These are phyloP conservation scores for Drosophila birchii DNA, from an alignment of 2,888 invertebrate genomes.

Conservation along the genomic window DNA sequence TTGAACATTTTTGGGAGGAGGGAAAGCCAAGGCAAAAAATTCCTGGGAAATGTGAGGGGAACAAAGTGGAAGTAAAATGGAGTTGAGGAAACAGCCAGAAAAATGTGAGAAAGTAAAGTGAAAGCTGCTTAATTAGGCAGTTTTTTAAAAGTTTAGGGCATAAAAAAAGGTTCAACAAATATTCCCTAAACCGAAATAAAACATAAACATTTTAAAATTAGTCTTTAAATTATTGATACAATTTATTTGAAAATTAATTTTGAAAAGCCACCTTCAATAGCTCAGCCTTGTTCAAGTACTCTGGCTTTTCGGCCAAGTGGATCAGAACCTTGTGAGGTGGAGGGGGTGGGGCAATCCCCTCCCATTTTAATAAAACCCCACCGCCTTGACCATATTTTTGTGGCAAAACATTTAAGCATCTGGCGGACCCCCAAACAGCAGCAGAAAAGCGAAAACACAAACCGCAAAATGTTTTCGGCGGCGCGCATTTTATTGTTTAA, in stretches of 20 bases:
- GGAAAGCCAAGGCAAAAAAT: background rate
- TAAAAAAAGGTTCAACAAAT: background rate
- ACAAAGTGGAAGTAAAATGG: background rate
- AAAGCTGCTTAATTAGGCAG: background rate
- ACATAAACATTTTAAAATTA: background rate
- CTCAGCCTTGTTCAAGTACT: background rate
- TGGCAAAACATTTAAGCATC: constrained; percentile 30
- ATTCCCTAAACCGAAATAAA: background rate
- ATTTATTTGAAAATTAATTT: background rate
- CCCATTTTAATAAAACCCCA: background rate
- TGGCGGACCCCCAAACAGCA: background rate
- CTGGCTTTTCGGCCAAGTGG: background rate
- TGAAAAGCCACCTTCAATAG: no score
- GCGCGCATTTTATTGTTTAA: constrained; percentile 68
- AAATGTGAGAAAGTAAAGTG: background rate
- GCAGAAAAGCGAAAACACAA: constrained; percentile 17
- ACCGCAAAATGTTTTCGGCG: constrained; percentile 48
- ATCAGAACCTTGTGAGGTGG: background rate
- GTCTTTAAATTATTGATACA: background rate
- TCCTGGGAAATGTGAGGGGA: background rate
- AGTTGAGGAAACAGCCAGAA: background rate
- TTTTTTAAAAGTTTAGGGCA: background rate
- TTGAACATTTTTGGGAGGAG: background rate
- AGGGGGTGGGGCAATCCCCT: background rate
- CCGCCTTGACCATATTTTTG: constrained; percentile 16